Conservation (phyloP, 2,113 vertebrate genomes). For the Leucopsar rothschildi region DNA sequence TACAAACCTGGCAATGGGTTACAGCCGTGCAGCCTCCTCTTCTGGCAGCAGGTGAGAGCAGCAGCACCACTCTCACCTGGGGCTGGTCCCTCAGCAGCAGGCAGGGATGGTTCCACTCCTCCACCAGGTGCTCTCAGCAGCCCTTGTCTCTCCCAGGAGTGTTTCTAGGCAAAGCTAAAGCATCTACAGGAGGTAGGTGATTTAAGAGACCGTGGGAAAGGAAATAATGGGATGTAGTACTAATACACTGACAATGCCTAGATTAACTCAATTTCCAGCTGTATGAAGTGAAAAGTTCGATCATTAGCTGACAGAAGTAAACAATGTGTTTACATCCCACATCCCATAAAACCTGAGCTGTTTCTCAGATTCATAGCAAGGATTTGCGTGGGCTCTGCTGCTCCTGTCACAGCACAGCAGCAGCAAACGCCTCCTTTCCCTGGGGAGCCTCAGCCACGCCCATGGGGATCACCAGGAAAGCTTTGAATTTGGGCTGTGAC, state of each 20-base stretch:
- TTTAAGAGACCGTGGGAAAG: neutral
- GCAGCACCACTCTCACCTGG: neutral
- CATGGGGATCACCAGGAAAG: too few relatives aligned
- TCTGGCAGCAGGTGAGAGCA: neutral
- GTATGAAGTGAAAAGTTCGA: neutral
- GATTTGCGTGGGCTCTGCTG: neutral
- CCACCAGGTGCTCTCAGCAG: neutral
- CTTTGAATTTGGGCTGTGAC: too few relatives aligned
- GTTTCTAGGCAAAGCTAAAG: neutral
- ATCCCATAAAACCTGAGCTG: neutral
- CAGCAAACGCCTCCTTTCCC: neutral
- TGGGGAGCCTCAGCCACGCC: rapidly evolving
- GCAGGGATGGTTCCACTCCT: neutral
- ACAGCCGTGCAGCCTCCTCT: neutral
- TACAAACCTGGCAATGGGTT: neutral
- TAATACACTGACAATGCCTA: neutral
- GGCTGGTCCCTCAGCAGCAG: neutral
- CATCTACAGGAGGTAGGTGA: neutral
- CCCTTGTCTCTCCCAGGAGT: rapidly evolving
- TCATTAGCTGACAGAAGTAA: neutral
- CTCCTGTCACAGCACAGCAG: neutral
- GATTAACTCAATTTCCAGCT: neutral
- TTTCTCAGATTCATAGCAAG: rapidly evolving
- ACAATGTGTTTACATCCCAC: too few relatives aligned
- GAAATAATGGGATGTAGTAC: rapidly evolving